These are phyloP conservation scores for Lithobates sylvaticus DNA, from an alignment of 2,797 vertebrate genomes.

Conservation along the genomic window DNA sequence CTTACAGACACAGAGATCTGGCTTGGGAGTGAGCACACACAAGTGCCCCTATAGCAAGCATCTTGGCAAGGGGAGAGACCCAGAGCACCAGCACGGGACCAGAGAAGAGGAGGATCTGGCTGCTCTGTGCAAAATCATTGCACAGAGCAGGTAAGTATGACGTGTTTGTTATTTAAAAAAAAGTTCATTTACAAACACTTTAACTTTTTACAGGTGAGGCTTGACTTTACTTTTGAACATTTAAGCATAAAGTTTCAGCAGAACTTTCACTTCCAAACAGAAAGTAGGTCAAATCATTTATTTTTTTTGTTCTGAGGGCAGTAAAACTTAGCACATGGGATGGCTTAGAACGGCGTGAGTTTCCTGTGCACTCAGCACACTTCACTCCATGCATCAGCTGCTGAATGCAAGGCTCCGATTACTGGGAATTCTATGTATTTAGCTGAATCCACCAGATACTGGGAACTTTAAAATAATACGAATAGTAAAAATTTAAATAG, in stretches of 20 bases:
- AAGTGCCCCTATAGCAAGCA: no score
- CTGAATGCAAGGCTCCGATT: slow-evolving; percentile 28
- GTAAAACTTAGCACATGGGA: slow-evolving; percentile 50
- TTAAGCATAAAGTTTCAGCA: slow-evolving; percentile 21
- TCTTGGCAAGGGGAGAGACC: no score
- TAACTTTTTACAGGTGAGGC: neutral
- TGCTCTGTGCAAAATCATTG: no score
- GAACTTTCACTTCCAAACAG: slow-evolving; percentile 44
- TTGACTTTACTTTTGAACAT: neutral
- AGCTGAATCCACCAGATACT: slow-evolving; percentile 20
- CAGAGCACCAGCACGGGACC: no score
- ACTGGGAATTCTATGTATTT: slow-evolving; percentile 19
- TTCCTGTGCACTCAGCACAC: slow-evolving; percentile 35
- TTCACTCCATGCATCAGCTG: slow-evolving; percentile 30
- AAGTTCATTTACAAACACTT: neutral
- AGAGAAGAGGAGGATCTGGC: no score
- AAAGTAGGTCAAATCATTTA: slow-evolving; percentile 56
- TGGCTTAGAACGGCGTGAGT: slow-evolving; percentile 16
- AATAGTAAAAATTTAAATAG: neutral
- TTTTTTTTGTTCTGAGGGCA: slow-evolving; percentile 51
- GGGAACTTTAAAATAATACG: neutral
- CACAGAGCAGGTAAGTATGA: no score
- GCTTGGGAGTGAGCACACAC: no score
- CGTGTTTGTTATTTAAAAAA: no score
- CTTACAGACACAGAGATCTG: no score